Evolutionary conservation across 2,888 invertebrate species (phyloP).

Genomic region (Temnothorax ravouxi): DNA sequence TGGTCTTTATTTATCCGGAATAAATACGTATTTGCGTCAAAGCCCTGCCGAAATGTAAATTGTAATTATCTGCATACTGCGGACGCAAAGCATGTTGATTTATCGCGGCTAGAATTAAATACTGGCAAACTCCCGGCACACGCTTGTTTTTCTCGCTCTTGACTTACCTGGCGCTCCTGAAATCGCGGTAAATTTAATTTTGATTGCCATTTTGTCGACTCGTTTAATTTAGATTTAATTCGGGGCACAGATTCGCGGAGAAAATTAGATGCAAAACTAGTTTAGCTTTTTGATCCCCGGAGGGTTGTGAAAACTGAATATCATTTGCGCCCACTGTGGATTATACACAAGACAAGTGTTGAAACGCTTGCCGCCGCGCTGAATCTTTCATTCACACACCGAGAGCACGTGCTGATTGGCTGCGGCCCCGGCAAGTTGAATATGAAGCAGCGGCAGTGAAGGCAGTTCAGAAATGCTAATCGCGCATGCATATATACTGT

Average conservation of each 20-base stretch:
- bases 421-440: constrained; percentile 41
- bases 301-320: constrained; percentile 71
- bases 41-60: constrained; percentile 62
- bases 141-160: background rate
- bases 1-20: constrained; percentile 64
- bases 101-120: constrained; percentile 45
- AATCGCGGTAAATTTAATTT: background rate
- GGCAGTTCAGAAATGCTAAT: constrained; percentile 55
- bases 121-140: background rate
- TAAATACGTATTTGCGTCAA: constrained; percentile 64
- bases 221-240: constrained; percentile 81
- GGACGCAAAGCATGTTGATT: constrained; percentile 21
- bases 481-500: constrained; percentile 50
- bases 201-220: background rate
- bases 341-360: constrained; percentile 65
- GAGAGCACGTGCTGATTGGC: constrained; percentile 49
- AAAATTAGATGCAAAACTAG: constrained; percentile 66
- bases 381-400: constrained; percentile 68
- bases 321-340: constrained; percentile 41
- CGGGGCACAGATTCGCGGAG: constrained; percentile 61
- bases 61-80: constrained; percentile 15
- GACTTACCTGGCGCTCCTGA: background rate
- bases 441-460: constrained; percentile 44
- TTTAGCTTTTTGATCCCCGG: constrained; percentile 69
- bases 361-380: constrained; percentile 53